Evolutionary conservation across 2,113 vertebrate genomes (phyloP), one percentile per base, ranked within the genome.

Genomic region (Silurus meridionalis): DNA sequence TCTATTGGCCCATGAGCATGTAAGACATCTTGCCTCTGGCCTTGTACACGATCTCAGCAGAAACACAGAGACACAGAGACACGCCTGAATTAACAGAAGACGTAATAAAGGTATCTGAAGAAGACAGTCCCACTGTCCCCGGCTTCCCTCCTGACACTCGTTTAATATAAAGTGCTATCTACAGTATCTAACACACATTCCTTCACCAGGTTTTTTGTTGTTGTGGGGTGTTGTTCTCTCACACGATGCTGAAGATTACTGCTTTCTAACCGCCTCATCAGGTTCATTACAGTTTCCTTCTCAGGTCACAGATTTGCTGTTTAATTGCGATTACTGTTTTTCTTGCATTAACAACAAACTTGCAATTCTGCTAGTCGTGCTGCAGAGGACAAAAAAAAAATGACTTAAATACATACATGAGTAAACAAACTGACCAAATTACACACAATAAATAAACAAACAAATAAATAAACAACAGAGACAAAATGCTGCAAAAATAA

Each of bases 321-420:
- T 92, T 91, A 92, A 93, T 86, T 91, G 92, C 89, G 92, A 93
- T 93, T 93, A 93, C 89, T 88, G 82, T 17, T 67, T 64, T 84
- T 89, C 89, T 87, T 52, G 2, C 37, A 37, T 37, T 37, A 37
- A 37, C 37, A 37, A 37, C 37, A 37, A 37, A 37, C 37, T 37
- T 37, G 37, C 37, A 37, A 2, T 37, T 37, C 2, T 2, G 37
- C 37, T 37, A 37, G 37, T 37, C 37, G 37, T 37, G 37, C 37
- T 37, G 37, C 37, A 37, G 37, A 37, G 37, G 37, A 37, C 37
- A 37, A 37, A 37, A 37, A 37, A 2, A 37, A 37, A 37, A 37
- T 37, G 1, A 37, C 37, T 37, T 37, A 37, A 37, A 37, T 37
- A 37, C 37, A 37, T 37, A 37, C 2, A 37, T 37, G 37, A 37